These are phyloP conservation scores for Acanthurus lineatus DNA, from an alignment of 2,797 vertebrate genomes.

Conservation along the genomic window DNA sequence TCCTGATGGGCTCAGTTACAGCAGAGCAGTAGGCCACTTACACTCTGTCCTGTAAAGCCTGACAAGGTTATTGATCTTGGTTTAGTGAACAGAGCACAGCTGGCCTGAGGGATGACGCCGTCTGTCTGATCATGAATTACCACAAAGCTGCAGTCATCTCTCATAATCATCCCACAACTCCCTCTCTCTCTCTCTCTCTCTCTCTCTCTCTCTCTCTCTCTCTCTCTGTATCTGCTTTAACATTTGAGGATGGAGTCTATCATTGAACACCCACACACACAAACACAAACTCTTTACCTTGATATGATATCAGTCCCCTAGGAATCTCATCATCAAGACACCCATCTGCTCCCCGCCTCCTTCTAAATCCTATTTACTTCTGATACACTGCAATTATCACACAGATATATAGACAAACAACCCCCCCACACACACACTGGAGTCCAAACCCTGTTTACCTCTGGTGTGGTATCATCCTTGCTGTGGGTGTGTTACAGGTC, in stretches of 20 bases:
- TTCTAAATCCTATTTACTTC: slow-evolving; percentile 53
- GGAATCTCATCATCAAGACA: slow-evolving; percentile 45
- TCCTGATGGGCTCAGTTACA: slow-evolving; percentile 35
- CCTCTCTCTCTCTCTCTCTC: slow-evolving; percentile 13
- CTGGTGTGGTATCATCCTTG: slow-evolving; percentile 18
- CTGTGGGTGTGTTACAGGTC: slow-evolving; percentile 42
- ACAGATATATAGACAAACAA: slow-evolving; percentile 13
- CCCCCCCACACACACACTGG: slow-evolving; percentile 7
- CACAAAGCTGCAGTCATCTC: slow-evolving; percentile 20
- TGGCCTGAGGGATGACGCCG: slow-evolving; percentile 44
- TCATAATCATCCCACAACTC: slow-evolving; percentile 4
- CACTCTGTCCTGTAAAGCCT: slow-evolving; percentile 44
- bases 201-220: neutral
- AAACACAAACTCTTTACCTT: slow-evolving; percentile 36
- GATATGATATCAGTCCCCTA: slow-evolving; percentile 35
- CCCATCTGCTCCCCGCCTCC: slow-evolving; percentile 49
- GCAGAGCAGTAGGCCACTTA: slow-evolving; percentile 46
- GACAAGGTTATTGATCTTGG: slow-evolving; percentile 63
- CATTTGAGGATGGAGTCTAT: slow-evolving; percentile 32
- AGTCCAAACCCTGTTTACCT: slow-evolving; percentile 47
- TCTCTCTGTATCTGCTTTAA: slow-evolving; percentile 9
- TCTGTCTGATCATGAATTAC: slow-evolving; percentile 54
- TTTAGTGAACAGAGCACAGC: slow-evolving; percentile 52
- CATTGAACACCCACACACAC: slow-evolving; percentile 27
- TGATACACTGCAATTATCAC: slow-evolving; percentile 21